Percentiles rank a stretch among this genome's conserved stretches.
Evolutionary conservation across 2,888 invertebrate genomes (phyloP).

Genomic region (Pegoplata infirma): DNA sequence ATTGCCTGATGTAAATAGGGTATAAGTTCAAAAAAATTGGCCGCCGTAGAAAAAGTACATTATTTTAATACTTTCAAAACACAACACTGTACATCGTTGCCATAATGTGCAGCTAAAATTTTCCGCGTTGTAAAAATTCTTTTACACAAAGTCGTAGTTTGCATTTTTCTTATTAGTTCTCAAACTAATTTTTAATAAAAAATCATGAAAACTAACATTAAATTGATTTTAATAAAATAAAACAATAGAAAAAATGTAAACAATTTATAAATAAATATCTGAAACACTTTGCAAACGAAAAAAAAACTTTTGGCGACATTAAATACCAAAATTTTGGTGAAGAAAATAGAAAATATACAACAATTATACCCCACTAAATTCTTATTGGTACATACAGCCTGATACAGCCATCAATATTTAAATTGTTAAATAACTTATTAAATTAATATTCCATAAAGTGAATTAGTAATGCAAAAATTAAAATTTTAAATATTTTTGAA

Average conservation of each 20-base stretch:
- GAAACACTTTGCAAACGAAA: not conserved
- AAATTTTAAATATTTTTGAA: not conserved
- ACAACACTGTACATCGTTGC: conserved; percentile 1
- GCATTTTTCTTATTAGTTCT: conserved; percentile 31
- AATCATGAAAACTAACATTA: not conserved
- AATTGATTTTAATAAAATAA: not conserved
- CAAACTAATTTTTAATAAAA: not conserved
- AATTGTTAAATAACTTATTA: not conserved
- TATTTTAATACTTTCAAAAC: not conserved
- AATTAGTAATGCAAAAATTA: no score
- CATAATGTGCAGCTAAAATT: no score
- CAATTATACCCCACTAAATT: conserved; percentile 4
- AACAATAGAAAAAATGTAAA: not conserved
- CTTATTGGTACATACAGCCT: conserved; percentile 6
- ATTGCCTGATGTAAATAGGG: no score
- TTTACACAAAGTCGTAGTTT: conserved; percentile 16
- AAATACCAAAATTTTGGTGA: not conserved
- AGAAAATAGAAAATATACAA: not conserved
- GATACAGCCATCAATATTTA: no score
- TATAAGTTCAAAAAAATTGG: no score
- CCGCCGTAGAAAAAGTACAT: no score
- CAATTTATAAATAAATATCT: not conserved
- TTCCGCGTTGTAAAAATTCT: no score
- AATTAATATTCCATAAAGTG: no score
- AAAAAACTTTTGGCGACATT: not conserved